These are phyloP conservation scores for Diploscapter pachys DNA, from an alignment of 1,140 invertebrate species.

Conservation along the genomic window DNA sequence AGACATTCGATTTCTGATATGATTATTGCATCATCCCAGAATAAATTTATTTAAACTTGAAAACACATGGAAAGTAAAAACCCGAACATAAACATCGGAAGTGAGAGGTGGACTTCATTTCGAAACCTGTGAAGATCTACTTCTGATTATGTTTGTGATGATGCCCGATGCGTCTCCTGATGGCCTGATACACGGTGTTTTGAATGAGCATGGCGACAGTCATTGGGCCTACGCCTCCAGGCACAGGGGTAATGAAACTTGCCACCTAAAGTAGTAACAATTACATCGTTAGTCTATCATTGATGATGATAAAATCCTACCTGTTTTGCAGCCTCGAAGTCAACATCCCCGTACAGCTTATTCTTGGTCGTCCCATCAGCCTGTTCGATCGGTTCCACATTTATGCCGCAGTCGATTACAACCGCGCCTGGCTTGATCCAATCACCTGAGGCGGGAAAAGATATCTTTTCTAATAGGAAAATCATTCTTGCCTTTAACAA, in stretches of 20 bases:
- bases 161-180: constrained; percentile 48
- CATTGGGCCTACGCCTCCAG: constrained; percentile 96
- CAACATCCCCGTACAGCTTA: constrained; percentile 85
- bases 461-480: not conserved
- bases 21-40: too few relatives aligned
- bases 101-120: too few relatives aligned
- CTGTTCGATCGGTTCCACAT: constrained; percentile 76
- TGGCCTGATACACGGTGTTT: constrained; percentile 75
- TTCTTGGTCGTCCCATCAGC: constrained; percentile 44
- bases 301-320: not conserved
- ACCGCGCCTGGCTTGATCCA: constrained; percentile 98
- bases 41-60: too few relatives aligned
- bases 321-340: constrained; percentile 73
- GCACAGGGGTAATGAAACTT: constrained; percentile 89
- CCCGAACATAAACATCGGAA: too few relatives aligned
- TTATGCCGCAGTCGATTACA: constrained; percentile 99
- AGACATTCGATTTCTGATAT: too few relatives aligned
- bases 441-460: constrained; percentile 61
- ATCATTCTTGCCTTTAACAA: constrained; percentile 72
- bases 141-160: too few relatives aligned
- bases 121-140: too few relatives aligned
- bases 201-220: constrained; percentile 95
- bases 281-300: too few relatives aligned
- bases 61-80: too few relatives aligned
- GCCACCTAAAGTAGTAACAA: constrained; percentile 65